Percentiles rank a stretch among this genome's conserved stretches.
phyloP scores from a whole-genome alignment of 2,113 vertebrate genomes.

The Trichomycterus rosablanca region DNA sequence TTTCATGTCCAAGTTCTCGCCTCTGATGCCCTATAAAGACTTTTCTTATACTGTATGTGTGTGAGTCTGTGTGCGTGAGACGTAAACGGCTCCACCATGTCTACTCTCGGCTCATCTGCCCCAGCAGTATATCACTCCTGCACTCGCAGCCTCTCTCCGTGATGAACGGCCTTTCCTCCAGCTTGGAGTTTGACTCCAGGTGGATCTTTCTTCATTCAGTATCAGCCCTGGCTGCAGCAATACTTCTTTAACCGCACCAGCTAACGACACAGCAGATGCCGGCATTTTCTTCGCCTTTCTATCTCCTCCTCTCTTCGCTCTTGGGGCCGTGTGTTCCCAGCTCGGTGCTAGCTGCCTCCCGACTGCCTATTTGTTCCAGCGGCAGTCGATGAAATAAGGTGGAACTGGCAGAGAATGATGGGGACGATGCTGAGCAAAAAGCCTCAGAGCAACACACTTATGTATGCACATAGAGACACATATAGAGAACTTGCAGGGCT shows the following conservation, averaged over 20 bases:
- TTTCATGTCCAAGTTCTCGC: conserved; percentile 7
- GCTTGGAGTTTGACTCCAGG: conserved; percentile 50
- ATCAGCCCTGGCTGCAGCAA: conserved; percentile 45
- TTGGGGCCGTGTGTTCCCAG: conserved; percentile 39
- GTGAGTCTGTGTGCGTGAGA: neutral
- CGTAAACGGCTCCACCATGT: too few relatives aligned
- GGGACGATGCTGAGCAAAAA: conserved; percentile 27
- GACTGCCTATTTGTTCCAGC: conserved; percentile 53
- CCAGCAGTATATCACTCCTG: conserved; percentile 30
- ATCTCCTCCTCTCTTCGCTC: conserved; percentile 22
- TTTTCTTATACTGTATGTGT: too few relatives aligned
- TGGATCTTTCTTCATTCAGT: conserved; percentile 58
- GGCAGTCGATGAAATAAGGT: conserved; percentile 49
- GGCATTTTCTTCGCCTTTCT: conserved; percentile 8
- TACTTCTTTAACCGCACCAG: conserved; percentile 47
- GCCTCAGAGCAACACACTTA: conserved; percentile 8
- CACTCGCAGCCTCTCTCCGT: conserved; percentile 34
- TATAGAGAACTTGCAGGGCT: neutral
- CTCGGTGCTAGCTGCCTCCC: conserved; percentile 36
- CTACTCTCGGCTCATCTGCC: conserved; percentile 28
- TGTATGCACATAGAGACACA: neutral
- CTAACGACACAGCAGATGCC: conserved; percentile 56
- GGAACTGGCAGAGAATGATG: conserved; percentile 53
- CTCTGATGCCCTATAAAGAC: too few relatives aligned
- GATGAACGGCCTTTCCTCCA: conserved; percentile 50